Evolutionary conservation across 1,140 invertebrate species (phyloP), one percentile per base, ranked within the genome.

Genomic region (Calosoma granatense): DNA sequence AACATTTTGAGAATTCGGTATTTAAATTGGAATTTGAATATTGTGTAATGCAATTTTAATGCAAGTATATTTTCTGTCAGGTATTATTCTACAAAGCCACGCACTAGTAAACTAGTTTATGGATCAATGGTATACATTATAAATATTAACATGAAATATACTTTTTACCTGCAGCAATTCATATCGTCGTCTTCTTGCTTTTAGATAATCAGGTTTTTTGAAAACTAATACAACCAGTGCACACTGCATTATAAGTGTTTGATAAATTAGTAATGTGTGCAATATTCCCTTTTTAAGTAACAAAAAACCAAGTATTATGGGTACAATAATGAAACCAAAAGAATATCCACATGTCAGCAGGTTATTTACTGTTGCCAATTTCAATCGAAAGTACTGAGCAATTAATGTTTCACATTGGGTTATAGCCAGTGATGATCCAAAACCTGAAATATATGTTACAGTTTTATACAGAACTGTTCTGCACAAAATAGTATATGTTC

Each of bases 151-250:
- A 36, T 36, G 22, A 20, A 11, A 22, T 53, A 53, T 20, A 6
- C 22, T 9, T 36, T 17, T 63, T 57, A 3, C 70, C 70, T 47
- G 73, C 72, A 52, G 73, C 69, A 1, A 70, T 69, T 0, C 59
- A 62, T 39, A 62, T 60, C 26, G 59, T 22, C 26, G 60, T 58
- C 1, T 30, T 22, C 2, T n/a, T 26, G 17, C 20, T 14, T 39
- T 19, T 53, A 39, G 1, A 22, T 15, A 23, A 17, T n/a, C 6
- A 6, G 54, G 21, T 20, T 55, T 39, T 20, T 23, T 39, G 20
- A 12, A 47, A 47, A 17, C 15, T 3, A 72, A 41, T 47, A 20
- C 47, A 14, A 19, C 2, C 4, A 22, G 4, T 6, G 14, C 6
- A 12, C 22, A 53, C 4, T 47, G 41, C 9, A 47, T 12, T 11